Percentiles rank a stretch among this genome's conserved stretches.
Conservation (phyloP, 2,113 vertebrate genomes). For the Dolichallabes microphthalmus region DNA sequence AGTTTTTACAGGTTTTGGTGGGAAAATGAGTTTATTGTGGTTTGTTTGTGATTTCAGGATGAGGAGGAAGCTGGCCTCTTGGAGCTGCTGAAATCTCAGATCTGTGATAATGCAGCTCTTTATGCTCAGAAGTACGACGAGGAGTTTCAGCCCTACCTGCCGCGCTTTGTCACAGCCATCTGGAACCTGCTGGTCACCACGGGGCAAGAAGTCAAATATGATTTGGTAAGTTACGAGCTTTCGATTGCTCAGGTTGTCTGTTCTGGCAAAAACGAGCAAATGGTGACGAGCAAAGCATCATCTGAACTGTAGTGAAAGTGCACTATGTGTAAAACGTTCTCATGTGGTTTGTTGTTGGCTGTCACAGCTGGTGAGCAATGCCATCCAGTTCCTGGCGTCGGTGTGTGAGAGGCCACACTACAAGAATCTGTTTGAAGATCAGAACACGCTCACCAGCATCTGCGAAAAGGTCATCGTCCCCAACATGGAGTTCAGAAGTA, state of each 20-base stretch:
- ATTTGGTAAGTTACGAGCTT: slow-evolving; percentile 79
- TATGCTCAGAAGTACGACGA: slow-evolving; percentile 99
- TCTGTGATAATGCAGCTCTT: slow-evolving; percentile 96
- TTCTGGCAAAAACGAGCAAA: not conserved
- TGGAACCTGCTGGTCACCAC: slow-evolving; percentile 98
- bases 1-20: not conserved
- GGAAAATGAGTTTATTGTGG: not conserved
- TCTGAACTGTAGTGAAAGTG: not conserved
- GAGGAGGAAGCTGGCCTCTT: slow-evolving; percentile 96
- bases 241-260: not conserved
- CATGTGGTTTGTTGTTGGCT: not conserved
- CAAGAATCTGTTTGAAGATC: slow-evolving; percentile 97
- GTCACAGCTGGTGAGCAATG: slow-evolving; percentile 92
- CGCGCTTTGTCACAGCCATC: slow-evolving; percentile 94
- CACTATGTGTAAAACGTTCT: not conserved
- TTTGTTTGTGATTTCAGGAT: slow-evolving; percentile 73
- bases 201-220: slow-evolving; percentile 97
- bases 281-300: not conserved
- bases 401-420: slow-evolving; percentile 98
- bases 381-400: slow-evolving; percentile 96
- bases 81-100: slow-evolving; percentile 96
- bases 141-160: slow-evolving; percentile 94
- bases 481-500: slow-evolving; percentile 99
- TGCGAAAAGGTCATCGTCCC: slow-evolving; percentile 99
- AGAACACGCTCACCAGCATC: slow-evolving; percentile 94